phyloP scores from a whole-genome alignment of 30 jellyfish, hydroid and myxozoan species.

The Rhopilema esculentum region DNA sequence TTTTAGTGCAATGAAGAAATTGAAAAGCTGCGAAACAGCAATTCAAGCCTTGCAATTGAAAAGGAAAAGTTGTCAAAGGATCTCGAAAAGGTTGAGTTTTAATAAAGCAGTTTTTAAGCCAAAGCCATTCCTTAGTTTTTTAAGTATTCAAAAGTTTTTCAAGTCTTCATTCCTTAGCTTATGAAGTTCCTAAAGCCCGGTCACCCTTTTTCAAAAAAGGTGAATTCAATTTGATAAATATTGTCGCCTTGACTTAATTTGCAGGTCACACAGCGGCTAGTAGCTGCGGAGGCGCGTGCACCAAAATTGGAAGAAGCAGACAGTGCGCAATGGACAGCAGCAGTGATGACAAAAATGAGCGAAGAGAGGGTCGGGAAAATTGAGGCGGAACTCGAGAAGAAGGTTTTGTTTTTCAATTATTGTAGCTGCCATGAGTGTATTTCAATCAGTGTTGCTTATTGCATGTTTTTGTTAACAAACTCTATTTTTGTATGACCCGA shows the following conservation, averaged over 20 bases:
- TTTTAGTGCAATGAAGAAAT: constrained; percentile 60
- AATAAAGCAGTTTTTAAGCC: background rate
- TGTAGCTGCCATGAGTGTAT: too few species aligned
- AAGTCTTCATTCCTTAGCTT: too few species aligned
- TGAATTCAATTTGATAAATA: too few species aligned
- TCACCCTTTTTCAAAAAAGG: too few species aligned
- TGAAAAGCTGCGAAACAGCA: constrained; percentile 60
- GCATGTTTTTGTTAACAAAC: background rate
- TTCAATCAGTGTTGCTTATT: background rate
- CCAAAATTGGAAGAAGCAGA: constrained; percentile 63
- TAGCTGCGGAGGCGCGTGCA: constrained; percentile 55
- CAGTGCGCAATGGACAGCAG: constrained; percentile 59
- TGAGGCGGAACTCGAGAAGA: constrained; percentile 55
- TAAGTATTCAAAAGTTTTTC: too few species aligned
- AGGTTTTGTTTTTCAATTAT: constrained; percentile 12
- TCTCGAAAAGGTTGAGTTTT: constrained; percentile 45
- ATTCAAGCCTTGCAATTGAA: constrained; percentile 14
- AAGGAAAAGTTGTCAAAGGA: constrained; percentile 64
- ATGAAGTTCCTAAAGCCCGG: too few species aligned
- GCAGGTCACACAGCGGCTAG: constrained; percentile 33
- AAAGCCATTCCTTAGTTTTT: too few species aligned
- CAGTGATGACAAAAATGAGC: constrained; percentile 50
- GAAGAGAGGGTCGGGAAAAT: constrained; percentile 53
- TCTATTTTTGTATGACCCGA: background rate
- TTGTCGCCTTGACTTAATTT: background rate